Base-by-base conservation (phyloP, 2,797 vertebrate species). In the Sebastiscus albofasciatus region DNA sequence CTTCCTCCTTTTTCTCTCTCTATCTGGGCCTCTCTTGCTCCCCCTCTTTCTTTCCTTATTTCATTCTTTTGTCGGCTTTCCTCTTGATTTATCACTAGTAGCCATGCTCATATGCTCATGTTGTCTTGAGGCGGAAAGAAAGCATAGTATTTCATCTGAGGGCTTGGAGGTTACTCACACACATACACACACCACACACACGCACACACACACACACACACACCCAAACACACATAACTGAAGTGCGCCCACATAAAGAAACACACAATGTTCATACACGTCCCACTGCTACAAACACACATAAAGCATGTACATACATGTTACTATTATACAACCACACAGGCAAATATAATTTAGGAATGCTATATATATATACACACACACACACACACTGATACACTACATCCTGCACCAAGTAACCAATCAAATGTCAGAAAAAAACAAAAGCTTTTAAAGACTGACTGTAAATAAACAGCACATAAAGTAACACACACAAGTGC, bases 21-120 rank as follows among this genome's bases (percentile, higher is more conserved):
- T 18, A 1, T 22, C 33, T 2, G 8, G 31, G 13, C 14, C 49
- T 61, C 13, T 36, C 29, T 18, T 33, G 8, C 64, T 12, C 2
- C 12, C 6, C 11, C 42, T 33, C 52, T 65, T 52, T 70, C 56
- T 64, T 33, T 72, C 42, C 66, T 9, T 69, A 14, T 86, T 79
- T 79, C 55, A 71, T 77, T 76, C 60, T 31, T 75, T 68, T 13
- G 0, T 31, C 24, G 22, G 61, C 71, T 56, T 81, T 74, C 33
- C 18, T 56, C 62, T 68, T 91, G 88, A 91, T 92, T 90, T 87
- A 91, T 90, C 84, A 82, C 88, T 54, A 12, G 82, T 78, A 75
- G 77, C 79, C 77, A 59, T 77, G 54, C 74, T 89, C 76, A 62
- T 85, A 80, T 73, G 65, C 82, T 88, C 75, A 71, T 86, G 79